Percentiles rank a stretch among this genome's conserved stretches.
Evolutionary conservation across 1,140 invertebrate species (phyloP).

Genomic region (Cotesia vestalis): DNA sequence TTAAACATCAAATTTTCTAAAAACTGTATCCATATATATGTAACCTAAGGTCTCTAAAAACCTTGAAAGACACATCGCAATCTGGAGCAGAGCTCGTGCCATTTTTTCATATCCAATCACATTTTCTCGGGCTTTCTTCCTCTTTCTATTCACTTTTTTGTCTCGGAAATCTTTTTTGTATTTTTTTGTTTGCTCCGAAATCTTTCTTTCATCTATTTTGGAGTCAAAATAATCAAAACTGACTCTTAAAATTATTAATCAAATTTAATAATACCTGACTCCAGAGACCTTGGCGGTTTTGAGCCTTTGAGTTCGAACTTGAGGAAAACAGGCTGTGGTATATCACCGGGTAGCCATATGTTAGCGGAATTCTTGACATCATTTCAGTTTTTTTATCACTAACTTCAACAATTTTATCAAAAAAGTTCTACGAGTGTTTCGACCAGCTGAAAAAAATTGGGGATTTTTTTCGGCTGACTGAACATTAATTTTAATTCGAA

Average conservation of each 20-base stretch:
- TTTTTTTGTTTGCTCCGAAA: background rate
- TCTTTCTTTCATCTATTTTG: background rate
- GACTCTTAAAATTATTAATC: conserved; percentile 37
- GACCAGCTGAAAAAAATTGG: too few relatives aligned
- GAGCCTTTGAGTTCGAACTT: conserved; percentile 19
- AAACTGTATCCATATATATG: too few relatives aligned
- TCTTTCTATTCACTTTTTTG: background rate
- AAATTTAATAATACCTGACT: conserved; percentile 42
- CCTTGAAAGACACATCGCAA: conserved; percentile 5
- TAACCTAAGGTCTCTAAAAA: background rate
- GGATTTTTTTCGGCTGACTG: too few relatives aligned
- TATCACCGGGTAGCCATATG: conserved; percentile 44
- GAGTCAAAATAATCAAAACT: background rate
- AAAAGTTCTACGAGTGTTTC: background rate
- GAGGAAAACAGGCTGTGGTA: conserved; percentile 35
- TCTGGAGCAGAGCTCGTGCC: conserved; percentile 3
- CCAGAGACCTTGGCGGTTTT: conserved; percentile 46
- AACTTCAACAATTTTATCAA: background rate
- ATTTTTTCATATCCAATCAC: conserved; percentile 16
- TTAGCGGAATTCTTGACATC: conserved; percentile 43
- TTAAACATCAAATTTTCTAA: too few relatives aligned
- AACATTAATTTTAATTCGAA: too few relatives aligned
- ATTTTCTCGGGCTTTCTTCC: conserved; percentile 7
- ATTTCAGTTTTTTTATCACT: conserved; percentile 28
- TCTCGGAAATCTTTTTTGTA: background rate